A percentile compares a stretch with the other conserved stretches of the same genome.
Conservation (phyloP, 2,797 vertebrate species). For the Geotrypetes seraphini region DNA sequence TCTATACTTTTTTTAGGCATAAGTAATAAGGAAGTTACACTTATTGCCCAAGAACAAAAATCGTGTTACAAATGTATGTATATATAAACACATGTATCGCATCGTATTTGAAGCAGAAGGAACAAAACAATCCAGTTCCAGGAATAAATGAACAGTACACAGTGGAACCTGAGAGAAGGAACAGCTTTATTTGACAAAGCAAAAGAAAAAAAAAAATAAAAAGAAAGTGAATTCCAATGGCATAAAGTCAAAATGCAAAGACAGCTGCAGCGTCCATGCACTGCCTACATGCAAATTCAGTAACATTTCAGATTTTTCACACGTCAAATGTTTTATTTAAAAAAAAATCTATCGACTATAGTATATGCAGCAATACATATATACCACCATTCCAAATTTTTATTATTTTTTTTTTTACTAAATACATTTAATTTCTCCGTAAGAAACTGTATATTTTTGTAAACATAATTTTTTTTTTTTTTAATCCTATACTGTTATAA, state of each 20-base stretch:
- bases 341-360: constrained; percentile 32
- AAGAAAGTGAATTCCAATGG: not conserved
- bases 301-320: constrained; percentile 7
- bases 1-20: too few relatives aligned
- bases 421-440: constrained; percentile 2
- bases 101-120: not conserved
- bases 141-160: too few relatives aligned
- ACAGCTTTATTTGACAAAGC: constrained; percentile 14
- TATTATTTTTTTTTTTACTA: constrained; percentile 1
- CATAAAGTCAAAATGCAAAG: not conserved
- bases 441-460: constrained; percentile 13
- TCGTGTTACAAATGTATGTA: not conserved
- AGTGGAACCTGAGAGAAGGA: constrained; percentile 7
- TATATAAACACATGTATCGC: not conserved
- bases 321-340: constrained; percentile 26
- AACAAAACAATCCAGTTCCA: constrained; percentile 12
- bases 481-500: constrained; percentile 2
- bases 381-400: constrained; percentile 3
- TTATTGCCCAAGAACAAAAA: not conserved
- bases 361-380: constrained; percentile 14
- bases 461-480: constrained; percentile 15
- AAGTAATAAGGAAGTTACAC: fast-evolving
- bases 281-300: not conserved
- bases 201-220: constrained; percentile 11
- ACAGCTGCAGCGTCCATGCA: too few relatives aligned